These are phyloP conservation scores for Ataeniobius toweri DNA, from an alignment of 2,797 vertebrate species.

Conservation along the genomic window DNA sequence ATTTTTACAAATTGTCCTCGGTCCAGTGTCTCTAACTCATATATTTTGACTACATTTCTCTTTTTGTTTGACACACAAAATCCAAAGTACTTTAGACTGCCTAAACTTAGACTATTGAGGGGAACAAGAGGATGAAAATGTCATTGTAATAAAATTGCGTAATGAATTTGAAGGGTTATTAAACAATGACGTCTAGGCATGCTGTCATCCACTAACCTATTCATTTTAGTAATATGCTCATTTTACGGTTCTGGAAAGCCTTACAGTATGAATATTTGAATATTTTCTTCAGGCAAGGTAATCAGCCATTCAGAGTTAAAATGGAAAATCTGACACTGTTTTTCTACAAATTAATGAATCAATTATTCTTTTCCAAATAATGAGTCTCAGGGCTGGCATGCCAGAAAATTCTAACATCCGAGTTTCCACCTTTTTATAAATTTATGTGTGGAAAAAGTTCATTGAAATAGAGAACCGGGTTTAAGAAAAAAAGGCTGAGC, in stretches of 20 bases:
- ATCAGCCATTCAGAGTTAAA: slow-evolving; percentile 52
- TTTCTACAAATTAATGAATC: slow-evolving; percentile 44
- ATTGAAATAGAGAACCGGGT: background rate
- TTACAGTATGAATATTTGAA: slow-evolving; percentile 29
- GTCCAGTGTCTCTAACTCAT: background rate
- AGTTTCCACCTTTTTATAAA: background rate
- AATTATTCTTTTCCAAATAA: slow-evolving; percentile 30
- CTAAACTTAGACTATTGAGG: background rate
- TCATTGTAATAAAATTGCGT: background rate
- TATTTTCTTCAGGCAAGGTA: slow-evolving; percentile 38
- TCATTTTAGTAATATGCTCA: slow-evolving; percentile 23
- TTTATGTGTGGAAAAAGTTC: background rate
- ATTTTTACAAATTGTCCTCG: background rate
- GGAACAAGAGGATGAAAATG: background rate
- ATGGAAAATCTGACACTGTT: slow-evolving; percentile 23
- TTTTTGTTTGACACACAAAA: background rate
- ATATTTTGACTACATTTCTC: background rate
- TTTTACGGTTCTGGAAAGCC: slow-evolving; percentile 32
- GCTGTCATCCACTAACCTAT: background rate
- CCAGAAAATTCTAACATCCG: background rate
- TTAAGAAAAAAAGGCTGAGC: slow-evolving; percentile 5
- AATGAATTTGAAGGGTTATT: background rate
- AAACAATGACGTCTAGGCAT: slow-evolving; percentile 12
- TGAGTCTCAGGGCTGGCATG: slow-evolving; percentile 4
- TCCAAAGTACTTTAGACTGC: background rate